phyloP scores from a whole-genome alignment of 2,888 invertebrate genomes.

The Drosophila fulvimacula region DNA sequence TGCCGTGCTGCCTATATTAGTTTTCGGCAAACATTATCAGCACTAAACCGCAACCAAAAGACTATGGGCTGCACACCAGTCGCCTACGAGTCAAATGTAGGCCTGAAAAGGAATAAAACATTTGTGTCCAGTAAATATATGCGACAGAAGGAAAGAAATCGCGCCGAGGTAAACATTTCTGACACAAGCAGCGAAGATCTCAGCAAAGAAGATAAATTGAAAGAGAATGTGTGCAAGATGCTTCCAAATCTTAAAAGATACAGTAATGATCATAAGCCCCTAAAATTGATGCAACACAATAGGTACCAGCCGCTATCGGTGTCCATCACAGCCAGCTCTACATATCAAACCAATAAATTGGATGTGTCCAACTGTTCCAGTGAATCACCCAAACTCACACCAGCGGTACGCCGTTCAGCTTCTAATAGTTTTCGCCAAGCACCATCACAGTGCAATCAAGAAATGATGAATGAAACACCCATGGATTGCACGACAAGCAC shows the following conservation, averaged over 20 bases:
- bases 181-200: conserved; percentile 44
- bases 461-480: conserved; percentile 2
- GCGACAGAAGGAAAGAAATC: background rate
- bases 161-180: conserved; percentile 13
- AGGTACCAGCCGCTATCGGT: conserved; percentile 37
- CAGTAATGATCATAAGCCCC: conserved; percentile 1
- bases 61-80: conserved; percentile 4
- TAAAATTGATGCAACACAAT: conserved; percentile 13
- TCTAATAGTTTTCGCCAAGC: conserved; percentile 19
- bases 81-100: conserved; percentile 1
- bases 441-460: background rate
- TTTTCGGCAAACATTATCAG: conserved; percentile 14
- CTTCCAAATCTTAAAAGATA: background rate
- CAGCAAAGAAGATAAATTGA: background rate
- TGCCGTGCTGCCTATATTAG: conserved; percentile 9
- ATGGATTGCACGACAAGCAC: conserved; percentile 13
- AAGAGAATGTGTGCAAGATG: conserved; percentile 19
- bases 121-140: conserved; percentile 15
- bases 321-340: conserved; percentile 2
- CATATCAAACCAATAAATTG: background rate
- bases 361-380: background rate
- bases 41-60: conserved; percentile 3
- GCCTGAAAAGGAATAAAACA: background rate
- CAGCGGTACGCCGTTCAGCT: background rate
- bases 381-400: background rate